A percentile compares a stretch with the other conserved stretches of the same genome.
Conservation (phyloP, 2,113 vertebrate genomes). For the Tinamus guttatus region DNA sequence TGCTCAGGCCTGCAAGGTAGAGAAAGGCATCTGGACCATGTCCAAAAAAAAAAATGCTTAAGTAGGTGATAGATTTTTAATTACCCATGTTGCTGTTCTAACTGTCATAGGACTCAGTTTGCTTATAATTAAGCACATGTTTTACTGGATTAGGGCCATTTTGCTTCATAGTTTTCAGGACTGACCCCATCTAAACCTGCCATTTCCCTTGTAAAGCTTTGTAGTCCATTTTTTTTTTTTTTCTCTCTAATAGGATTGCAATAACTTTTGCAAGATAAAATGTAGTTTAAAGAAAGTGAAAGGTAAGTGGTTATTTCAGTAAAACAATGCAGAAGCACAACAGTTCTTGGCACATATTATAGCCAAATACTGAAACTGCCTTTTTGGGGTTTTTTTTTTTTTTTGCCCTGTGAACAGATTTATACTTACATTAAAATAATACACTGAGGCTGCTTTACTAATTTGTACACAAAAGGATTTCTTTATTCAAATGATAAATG, state of each 20-base stretch:
- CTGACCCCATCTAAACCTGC: background rate
- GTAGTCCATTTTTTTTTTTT: no score
- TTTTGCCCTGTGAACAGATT: background rate
- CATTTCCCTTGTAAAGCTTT: background rate
- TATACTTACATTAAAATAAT: background rate
- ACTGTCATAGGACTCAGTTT: background rate
- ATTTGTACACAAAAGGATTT: background rate
- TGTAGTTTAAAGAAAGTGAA: background rate
- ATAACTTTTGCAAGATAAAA: constrained; percentile 25
- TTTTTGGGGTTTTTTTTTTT: no score
- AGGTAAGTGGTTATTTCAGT: background rate
- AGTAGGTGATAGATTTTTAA: background rate
- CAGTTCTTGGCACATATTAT: background rate
- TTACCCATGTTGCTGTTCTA: background rate
- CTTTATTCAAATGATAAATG: constrained; percentile 11
- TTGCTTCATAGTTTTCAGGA: background rate
- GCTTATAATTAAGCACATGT: fast-evolving
- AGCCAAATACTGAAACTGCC: background rate
- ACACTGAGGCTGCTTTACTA: background rate
- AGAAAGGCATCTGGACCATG: background rate
- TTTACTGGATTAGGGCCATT: background rate
- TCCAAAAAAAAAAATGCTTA: background rate
- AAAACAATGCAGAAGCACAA: background rate
- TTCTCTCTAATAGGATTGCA: background rate
- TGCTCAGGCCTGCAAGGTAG: background rate